Evolutionary conservation across 2,888 invertebrate genomes (phyloP).

Genomic region (Drosophila acutilabella): DNA sequence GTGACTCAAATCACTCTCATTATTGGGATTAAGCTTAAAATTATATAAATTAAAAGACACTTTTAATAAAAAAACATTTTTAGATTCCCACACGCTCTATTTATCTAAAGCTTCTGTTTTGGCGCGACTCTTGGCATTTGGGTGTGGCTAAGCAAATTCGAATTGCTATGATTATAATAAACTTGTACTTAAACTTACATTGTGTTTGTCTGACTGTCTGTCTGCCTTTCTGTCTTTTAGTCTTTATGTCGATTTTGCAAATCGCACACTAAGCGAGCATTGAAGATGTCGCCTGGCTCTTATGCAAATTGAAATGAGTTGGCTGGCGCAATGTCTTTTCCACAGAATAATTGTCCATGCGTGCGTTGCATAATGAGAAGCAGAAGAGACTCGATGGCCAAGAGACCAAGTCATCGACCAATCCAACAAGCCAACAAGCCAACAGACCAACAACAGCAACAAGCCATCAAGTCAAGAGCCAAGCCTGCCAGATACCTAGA

Average conservation of each 20-base stretch:
- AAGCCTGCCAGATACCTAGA: constrained; percentile 36
- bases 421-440: constrained; percentile 19
- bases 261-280: constrained; percentile 27
- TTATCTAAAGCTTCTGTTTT: neutral
- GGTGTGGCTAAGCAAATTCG: constrained; percentile 35
- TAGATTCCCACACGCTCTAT: no score
- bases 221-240: constrained; percentile 12
- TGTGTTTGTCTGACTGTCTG: neutral
- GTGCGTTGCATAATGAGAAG: constrained; percentile 78
- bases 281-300: constrained; percentile 57
- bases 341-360: constrained; percentile 82
- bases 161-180: constrained; percentile 37
- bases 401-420: constrained; percentile 16
- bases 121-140: constrained; percentile 51
- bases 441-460: constrained; percentile 3
- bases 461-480: constrained; percentile 24
- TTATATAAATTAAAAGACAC: no score
- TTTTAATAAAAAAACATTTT: no score
- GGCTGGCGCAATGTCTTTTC: constrained; percentile 71
- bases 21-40: no score
- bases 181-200: constrained; percentile 19
- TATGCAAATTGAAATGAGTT: constrained; percentile 78
- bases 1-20: no score
- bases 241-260: constrained; percentile 34
- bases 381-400: constrained; percentile 6